Base-by-base conservation (phyloP, 2,888 invertebrate species). In the Alentia gelatinosa region DNA sequence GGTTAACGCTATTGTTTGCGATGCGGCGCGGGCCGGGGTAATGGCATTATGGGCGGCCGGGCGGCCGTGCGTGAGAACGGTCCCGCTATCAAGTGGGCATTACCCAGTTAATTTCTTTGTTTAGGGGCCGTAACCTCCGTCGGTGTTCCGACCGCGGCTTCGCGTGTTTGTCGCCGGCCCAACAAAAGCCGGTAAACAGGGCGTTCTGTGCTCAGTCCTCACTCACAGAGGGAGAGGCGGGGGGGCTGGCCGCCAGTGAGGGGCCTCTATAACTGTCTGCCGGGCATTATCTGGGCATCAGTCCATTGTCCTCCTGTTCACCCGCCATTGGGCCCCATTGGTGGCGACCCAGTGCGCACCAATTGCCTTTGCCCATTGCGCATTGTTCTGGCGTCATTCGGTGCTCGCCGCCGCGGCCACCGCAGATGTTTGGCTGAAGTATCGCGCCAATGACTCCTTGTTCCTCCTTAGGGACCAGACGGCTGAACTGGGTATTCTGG, bases 21-120 rank as follows among this genome's bases (percentile, higher is more conserved):
- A 83, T 83, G 83, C 37, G n/a, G 68, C 68, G 30, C 30, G 68
- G 39, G 83, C 83, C 23, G 40, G 37, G 30, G 83, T 83, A 83
- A 83, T 83, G 83, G 40, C 39, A 40, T 83, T 83, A 83, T 83
- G 83, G 40, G 3, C 83, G n/a, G 75, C 75, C 37, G 12, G 26
- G 15, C 40, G 40, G 35, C 83, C 83, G 40, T 40, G 83, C 83
- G 83, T 83, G 83, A 40, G 83, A 83, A 83, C 40, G n/a, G 37
- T n/a, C 83, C 40, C 83, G 40, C 83, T 83, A 83, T 83, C 83
- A 83, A 83, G 83, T 83, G 83, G 83, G 83, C 83, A 83, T 83
- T 83, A 83, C 83, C 83, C 83, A 83, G 83, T 83, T 83, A 83
- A 83, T 83, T 83, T 83, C 83, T 83, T 83, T 83, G 83, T 83